These are phyloP conservation scores for Strix aluco DNA, from an alignment of 2,113 vertebrate genomes.

Conservation along the genomic window DNA sequence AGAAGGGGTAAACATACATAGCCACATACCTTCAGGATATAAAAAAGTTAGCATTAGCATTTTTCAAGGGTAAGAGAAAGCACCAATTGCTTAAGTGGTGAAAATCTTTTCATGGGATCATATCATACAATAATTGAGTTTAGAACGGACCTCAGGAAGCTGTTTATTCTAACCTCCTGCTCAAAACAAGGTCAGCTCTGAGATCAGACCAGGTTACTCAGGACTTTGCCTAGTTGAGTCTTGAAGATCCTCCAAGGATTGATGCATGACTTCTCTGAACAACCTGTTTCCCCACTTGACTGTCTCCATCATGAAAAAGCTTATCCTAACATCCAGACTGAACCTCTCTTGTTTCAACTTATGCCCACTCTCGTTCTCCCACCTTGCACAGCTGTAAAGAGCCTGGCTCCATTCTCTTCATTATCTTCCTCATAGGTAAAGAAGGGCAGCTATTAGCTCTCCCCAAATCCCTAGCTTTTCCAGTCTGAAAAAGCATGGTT, in stretches of 20 bases:
- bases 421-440: not conserved
- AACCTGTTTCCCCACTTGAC: not conserved
- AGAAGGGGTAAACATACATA: not conserved
- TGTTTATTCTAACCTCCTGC: not conserved
- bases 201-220: not conserved
- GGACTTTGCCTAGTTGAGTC: not conserved
- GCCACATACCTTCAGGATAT: not conserved
- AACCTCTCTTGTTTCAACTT: not conserved
- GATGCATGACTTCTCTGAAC: not conserved
- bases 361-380: not conserved
- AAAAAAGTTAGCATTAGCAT: not conserved
- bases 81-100: not conserved
- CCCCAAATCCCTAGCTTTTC: not conserved
- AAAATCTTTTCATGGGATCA: not conserved
- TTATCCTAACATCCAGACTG: not conserved
- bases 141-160: not conserved
- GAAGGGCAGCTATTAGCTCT: not conserved
- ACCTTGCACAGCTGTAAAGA: not conserved
- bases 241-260: not conserved
- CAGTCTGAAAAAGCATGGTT: not conserved
- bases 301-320: not conserved
- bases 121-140: not conserved
- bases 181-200: not conserved
- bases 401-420: not conserved
- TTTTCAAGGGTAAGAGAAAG: not conserved